A percentile compares a stretch with the other conserved stretches of the same genome.
These are phyloP conservation scores for Sminthurides aquaticus DNA, from an alignment of 2,888 invertebrate genomes.

Conservation along the genomic window DNA sequence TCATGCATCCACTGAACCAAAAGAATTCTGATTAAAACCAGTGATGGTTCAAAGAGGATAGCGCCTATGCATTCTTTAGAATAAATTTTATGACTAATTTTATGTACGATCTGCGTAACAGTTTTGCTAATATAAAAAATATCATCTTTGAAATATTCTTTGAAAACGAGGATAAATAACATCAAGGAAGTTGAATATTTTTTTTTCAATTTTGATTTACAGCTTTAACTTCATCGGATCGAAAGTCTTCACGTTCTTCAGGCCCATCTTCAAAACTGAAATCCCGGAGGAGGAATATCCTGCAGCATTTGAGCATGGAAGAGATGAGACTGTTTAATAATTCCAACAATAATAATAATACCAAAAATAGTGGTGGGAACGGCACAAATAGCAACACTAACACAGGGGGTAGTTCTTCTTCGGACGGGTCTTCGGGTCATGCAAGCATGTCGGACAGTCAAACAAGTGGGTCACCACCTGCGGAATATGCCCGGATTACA, in stretches of 20 bases:
- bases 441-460: slow-evolving; percentile 91
- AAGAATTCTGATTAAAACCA: too few species aligned
- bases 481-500: slow-evolving; percentile 43
- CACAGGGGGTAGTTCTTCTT: slow-evolving; percentile 62
- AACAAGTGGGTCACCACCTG: slow-evolving; percentile 49
- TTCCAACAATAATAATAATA: slow-evolving; percentile 45
- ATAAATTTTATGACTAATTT: too few species aligned
- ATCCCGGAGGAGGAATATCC: slow-evolving; percentile 46
- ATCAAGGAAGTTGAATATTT: neutral
- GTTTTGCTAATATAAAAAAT: too few species aligned
- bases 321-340: slow-evolving; percentile 54
- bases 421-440: slow-evolving; percentile 83
- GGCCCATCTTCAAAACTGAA: slow-evolving; percentile 45
- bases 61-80: too few species aligned
- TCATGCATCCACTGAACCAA: too few species aligned
- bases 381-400: slow-evolving; percentile 31
- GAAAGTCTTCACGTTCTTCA: slow-evolving; percentile 27
- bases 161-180: neutral
- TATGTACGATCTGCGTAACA: too few species aligned
- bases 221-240: slow-evolving; percentile 25
- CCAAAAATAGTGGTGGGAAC: slow-evolving; percentile 12
- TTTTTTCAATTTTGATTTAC: slow-evolving; percentile 3
- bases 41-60: too few species aligned
- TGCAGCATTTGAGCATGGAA: slow-evolving; percentile 57
- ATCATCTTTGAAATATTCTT: too few species aligned